Conservation (phyloP, 2,113 vertebrate species). For the Psettodes erumei region DNA sequence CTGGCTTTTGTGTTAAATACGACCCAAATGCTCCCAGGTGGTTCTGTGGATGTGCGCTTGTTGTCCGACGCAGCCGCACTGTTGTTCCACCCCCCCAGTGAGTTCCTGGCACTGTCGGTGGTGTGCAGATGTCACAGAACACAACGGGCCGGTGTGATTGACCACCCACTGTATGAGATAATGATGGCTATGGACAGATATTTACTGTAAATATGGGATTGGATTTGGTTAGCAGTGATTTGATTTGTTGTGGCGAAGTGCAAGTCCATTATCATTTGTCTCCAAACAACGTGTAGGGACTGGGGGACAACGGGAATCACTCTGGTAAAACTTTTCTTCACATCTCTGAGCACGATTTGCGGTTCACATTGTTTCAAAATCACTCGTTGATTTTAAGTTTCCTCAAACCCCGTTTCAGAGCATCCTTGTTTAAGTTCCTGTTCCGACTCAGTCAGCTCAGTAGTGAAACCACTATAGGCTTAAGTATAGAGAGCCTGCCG, state of each 20-base stretch:
- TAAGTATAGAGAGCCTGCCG: background rate
- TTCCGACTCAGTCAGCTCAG: constrained; percentile 12
- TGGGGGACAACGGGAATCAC: too few relatives aligned
- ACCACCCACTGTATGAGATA: constrained; percentile 20
- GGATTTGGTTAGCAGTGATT: background rate
- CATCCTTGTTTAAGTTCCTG: background rate
- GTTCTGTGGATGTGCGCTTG: background rate
- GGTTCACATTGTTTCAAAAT: background rate
- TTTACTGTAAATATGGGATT: constrained; percentile 18
- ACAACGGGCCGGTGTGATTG: constrained; percentile 35
- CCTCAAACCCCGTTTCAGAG: too few relatives aligned
- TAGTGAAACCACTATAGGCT: constrained; percentile 22
- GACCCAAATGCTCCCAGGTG: background rate
- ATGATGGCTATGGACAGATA: constrained; percentile 7
- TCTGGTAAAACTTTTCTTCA: background rate
- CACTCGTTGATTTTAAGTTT: too few relatives aligned
- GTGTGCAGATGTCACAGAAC: constrained; percentile 23
- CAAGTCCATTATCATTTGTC: background rate
- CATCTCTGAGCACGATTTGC: background rate
- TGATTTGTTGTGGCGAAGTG: background rate
- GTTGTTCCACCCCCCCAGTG: constrained; percentile 9
- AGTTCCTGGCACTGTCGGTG: background rate
- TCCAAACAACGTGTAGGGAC: background rate
- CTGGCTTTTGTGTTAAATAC: background rate
- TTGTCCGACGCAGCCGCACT: background rate